A percentile compares a stretch with the other conserved stretches of the same genome.
Conservation (phyloP, 1,140 invertebrate species). For the Bombus haemorrhoidalis region DNA sequence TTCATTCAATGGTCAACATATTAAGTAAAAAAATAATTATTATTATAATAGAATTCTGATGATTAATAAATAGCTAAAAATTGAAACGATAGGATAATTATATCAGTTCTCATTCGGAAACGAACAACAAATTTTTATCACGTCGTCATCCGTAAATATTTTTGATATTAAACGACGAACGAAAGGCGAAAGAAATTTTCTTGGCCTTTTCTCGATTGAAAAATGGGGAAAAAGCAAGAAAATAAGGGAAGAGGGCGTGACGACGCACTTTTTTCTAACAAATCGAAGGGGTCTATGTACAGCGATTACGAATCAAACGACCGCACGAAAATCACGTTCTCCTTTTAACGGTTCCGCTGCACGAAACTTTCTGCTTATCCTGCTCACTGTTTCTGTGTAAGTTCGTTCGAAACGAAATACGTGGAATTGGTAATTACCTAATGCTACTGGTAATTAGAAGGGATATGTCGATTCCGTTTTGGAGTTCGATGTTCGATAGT, state of each 20-base stretch:
- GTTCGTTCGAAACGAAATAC: background rate
- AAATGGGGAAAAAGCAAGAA: background rate
- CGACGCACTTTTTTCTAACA: background rate
- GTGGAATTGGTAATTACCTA: background rate
- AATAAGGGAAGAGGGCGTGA: background rate
- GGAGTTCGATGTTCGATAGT: background rate
- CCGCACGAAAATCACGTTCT: slow-evolving; percentile 32
- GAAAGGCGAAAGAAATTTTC: background rate
- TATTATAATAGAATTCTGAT: background rate
- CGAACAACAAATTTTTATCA: background rate
- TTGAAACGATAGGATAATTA: background rate
- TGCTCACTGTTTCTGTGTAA: background rate
- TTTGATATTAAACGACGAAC: background rate
- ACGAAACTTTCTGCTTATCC: background rate
- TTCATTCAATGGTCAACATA: background rate
- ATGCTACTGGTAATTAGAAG: background rate
- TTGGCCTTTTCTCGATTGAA: background rate
- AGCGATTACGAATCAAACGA: slow-evolving; percentile 41
- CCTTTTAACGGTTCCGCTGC: slow-evolving; percentile 3
- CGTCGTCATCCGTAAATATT: background rate
- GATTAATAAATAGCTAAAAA: slow-evolving; percentile 11
- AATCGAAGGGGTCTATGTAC: slow-evolving; percentile 29
- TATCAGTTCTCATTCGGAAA: background rate
- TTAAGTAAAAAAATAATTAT: background rate
- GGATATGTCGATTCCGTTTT: background rate